Conservation (phyloP, 2,797 vertebrate species). For the Mormyrops attenuatus region DNA sequence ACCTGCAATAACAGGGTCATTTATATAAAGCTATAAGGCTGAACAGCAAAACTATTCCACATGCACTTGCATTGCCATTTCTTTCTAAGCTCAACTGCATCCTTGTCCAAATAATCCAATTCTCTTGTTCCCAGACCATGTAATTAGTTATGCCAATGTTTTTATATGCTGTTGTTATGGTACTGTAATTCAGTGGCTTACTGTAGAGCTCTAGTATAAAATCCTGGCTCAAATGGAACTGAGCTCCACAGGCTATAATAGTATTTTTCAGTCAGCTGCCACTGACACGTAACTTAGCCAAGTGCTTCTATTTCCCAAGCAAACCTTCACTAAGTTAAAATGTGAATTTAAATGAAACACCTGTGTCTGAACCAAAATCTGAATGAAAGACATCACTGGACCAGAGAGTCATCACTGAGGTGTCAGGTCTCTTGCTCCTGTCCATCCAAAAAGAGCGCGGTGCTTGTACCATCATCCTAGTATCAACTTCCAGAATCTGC, state of each 20-base stretch:
- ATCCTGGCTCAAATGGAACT: not conserved
- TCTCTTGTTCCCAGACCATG: not conserved
- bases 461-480: not conserved
- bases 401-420: not conserved
- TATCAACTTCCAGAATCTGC: not conserved
- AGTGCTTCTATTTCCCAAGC: not conserved
- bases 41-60: not conserved
- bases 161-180: not conserved
- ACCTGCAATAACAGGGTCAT: not conserved
- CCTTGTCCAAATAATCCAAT: not conserved
- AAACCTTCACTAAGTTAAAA: not conserved
- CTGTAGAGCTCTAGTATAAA: not conserved
- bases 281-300: not conserved
- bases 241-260: not conserved
- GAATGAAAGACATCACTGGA: not conserved
- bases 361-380: not conserved
- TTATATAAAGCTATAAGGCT: not conserved
- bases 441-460: not conserved
- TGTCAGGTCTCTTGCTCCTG: not conserved
- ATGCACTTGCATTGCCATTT: not conserved
- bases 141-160: not conserved
- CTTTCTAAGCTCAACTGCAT: not conserved
- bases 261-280: not conserved
- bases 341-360: not conserved
- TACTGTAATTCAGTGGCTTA: slow-evolving; percentile 2